Base-by-base conservation (phyloP, 1,140 invertebrate species). In the Hyposmocoma kahamanoa region DNA sequence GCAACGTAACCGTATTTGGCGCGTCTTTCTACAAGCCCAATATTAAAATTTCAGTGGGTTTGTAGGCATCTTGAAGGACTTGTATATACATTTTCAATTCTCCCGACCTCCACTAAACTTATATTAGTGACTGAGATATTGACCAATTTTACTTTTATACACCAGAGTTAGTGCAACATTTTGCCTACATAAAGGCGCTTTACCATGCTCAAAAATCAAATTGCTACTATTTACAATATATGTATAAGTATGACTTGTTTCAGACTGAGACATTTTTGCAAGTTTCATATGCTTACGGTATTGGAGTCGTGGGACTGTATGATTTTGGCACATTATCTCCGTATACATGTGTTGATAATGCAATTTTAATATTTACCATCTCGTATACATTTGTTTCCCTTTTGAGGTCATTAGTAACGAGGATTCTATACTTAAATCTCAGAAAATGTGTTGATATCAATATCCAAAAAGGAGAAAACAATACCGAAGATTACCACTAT, bases 271-370 rank as follows among this genome's bases (percentile, higher is more conserved):
- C 56, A 1, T 32, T 73, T 8, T 44, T 65, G 10, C 48, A 61
- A 10, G 51, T 76, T 3, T 42, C 53, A 1, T 58, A 71, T 17
- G 46, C 59, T 1, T 75, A 67, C 44, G 69, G 74, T 1, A 65
- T 81, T 22, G 74, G 77, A 3, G 52, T 75, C 15, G 59, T 81
- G 28, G 77, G 77, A 2, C 47, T 72, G 0, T 72, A 81, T n/a
- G 75, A 78, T 52, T 79, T 77, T 42, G 69, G 61, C 1, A 60
- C 60, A 0, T 63, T 75, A 41, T 79, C 69, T 2, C 69, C 72
- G 0, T 73, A 54, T 18, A 75, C 62, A 0, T 77, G 79, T 74
- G 47, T 73, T 2, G 78, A 82, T 22, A 82, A 72, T 15, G 70
- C 78, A n/a, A 58, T 75, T 1, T 38, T 79, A 3, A 47, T 79